Conservation (phyloP, 2,888 invertebrate genomes). For the Chrysina gloriosa region DNA sequence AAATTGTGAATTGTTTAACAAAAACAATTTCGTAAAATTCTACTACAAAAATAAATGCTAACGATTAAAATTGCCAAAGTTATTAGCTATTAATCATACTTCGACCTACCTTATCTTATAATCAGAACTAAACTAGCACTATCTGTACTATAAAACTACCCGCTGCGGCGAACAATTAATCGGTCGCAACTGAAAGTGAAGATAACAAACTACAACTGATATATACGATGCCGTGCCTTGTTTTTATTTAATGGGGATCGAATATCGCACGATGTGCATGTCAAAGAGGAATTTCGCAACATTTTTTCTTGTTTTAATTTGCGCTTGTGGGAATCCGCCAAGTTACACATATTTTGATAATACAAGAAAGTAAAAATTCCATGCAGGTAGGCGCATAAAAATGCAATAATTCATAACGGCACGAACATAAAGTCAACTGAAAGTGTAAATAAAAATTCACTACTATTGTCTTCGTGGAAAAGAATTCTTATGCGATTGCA, state of each 20-base stretch:
- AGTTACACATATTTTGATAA: not conserved
- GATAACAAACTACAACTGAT: constrained; percentile 3
- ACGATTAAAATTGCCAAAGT: too few relatives aligned
- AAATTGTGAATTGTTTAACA: too few relatives aligned
- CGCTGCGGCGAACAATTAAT: not conserved
- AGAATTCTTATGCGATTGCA: too few relatives aligned
- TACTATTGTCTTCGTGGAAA: too few relatives aligned
- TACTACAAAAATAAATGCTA: too few relatives aligned
- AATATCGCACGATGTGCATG: constrained; percentile 17
- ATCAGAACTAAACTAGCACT: too few relatives aligned
- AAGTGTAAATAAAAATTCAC: too few relatives aligned
- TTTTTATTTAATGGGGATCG: constrained; percentile 3
- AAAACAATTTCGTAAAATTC: too few relatives aligned
- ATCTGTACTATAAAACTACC: not conserved
- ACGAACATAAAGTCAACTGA: too few relatives aligned
- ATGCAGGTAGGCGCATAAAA: not conserved
- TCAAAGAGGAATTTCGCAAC: constrained; percentile 5
- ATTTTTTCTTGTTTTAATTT: not conserved
- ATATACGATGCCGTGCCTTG: not conserved
- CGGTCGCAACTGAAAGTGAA: constrained; percentile 25
- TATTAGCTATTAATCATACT: too few relatives aligned
- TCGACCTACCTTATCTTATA: too few relatives aligned
- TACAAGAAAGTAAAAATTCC: not conserved
- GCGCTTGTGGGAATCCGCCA: not conserved
- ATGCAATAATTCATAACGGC: too few relatives aligned